Evolutionary conservation across 2,797 vertebrate genomes (phyloP), one percentile per base, ranked within the genome.

Genomic region (Rhabdophis nuchalis): DNA sequence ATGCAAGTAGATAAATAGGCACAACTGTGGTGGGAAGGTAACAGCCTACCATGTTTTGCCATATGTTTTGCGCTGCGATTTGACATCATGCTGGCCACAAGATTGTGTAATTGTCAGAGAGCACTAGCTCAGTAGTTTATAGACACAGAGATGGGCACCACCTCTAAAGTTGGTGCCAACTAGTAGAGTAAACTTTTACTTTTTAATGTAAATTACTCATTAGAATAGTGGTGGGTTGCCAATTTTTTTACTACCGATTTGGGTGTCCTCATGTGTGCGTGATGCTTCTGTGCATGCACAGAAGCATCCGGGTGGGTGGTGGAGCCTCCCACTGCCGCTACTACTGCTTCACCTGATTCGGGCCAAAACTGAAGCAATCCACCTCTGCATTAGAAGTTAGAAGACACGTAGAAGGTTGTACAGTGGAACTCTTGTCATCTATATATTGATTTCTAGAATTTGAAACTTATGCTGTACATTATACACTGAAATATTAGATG

Each of bases 401-500:
- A 87, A 64, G 90, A 56, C 14, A 50, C 23, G 18, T 0, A 0
- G 29, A 56, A 27, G 5, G 5, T 53, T 85, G 90, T 60, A 23
- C n/a, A 53, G 11, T 85, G 32, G 14, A 92, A 18, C 1, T 46
- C 9, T 68, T 23, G 57, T 64, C 27, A 41, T 86, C 6, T 50
- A 12, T 58, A 27, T 82, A 92, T 87, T 16, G 77, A n/a, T 27
- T 87, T 53, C 1, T 58, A 29, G 23, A 13, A 77, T 29, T 4
- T 20, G 4, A 52, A 85, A 72, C 0, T 0, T 61, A 50, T 92
- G 91, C 23, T 57, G 6, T 87, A 87, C 9, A 27, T 60, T 6
- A 82, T 64, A 86, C 77, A 14, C 9, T 61, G 41, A n/a, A 2
- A 0, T 56, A 91, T 93, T 95, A 95, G 96, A 32, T 89, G 82